Base-by-base conservation (phyloP, 2,888 invertebrate genomes). In the Chloroclysta siterata region DNA sequence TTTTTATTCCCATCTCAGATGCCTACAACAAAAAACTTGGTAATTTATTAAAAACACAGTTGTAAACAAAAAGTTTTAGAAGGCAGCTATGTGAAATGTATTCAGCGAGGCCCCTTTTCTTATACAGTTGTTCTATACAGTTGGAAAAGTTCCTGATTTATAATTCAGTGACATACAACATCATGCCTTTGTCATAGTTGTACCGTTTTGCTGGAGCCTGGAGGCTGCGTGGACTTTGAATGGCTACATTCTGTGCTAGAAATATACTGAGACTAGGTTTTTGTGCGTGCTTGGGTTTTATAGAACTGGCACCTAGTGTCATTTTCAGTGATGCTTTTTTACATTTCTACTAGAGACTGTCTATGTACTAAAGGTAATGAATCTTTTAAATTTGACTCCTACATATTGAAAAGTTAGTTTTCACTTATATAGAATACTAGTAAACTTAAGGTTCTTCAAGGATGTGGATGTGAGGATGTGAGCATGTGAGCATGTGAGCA, bases 51-150 rank as follows among this genome's bases (percentile, higher is more conserved):
- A 36, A 14, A 63, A 63, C 53, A 47, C 22, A 13, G 53, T 39
- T 39, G 33, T 51, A 33, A 42, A 47, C 14, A 59, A 55, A 58
- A 58, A 58, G 36, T 58, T 54, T 15, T 2, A 50, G 50, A 36
- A 51, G 46, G 36, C 54, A 28, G 50, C 8, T 36, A 53, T 64
- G 48, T 48, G 52, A 42, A 65, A 57, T 57, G 47, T 60, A 65
- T 65, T 65, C 65, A 57, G 53, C 33, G 41, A 15, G 53, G 51
- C 47, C 65, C 17, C 57, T 46, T 63, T 61, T 64, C 60, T 54
- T 69, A 61, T 66, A 60, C 68, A 57, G 53, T 62, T 65, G 57
- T 67, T 64, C 68, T 63, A 62, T 59, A 11, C 48, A 39, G 53
- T 57, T n/a, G 50, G 55, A 55, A n/a, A 60, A 60, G 56, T 64